Base-by-base conservation (phyloP, 2,797 vertebrate genomes). In the Gallinago solitaria region DNA sequence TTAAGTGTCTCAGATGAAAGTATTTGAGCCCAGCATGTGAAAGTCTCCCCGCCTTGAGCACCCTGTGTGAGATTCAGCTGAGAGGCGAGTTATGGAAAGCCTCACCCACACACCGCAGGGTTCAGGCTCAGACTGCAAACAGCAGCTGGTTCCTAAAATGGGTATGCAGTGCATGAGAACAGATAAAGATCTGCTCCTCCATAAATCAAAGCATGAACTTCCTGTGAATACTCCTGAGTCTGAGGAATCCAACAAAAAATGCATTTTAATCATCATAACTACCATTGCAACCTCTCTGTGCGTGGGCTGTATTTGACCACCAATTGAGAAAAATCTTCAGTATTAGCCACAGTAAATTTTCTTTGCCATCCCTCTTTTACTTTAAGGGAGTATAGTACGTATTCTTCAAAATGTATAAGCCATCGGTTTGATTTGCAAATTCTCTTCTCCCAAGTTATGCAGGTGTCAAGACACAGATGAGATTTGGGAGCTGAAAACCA, bases 91-190 rank as follows among this genome's bases (percentile, higher is more conserved):
- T n/a, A 50, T 32, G 27, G 87, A 77, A 91, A 67, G 5, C 9
- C 25, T 71, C n/a, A 71, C 53, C 41, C 33, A 74, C 6, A 5
- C 15, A n/a, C 43, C 0, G 0, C 1, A 5, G 27, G 33, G 37
- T 60, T 82, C 30, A 54, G 39, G 50, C 24, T 63, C 50, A 28
- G 27, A 24, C 8, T 63, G 53, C 45, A 51, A 21, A 56, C 11
- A 28, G 54, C 50, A 87, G 53, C 60, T 56, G 2, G 0, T 64
- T 84, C 28, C 79, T 70, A 51, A 91, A 57, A 51, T 3, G 12
- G 65, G 18, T n/a, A 61, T 4, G 21, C 16, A 70, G 51, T 41
- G 41, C 69, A 27, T 7, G 12, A 81, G 53, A 70, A 81, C 54
- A 93, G 51, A 43, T n/a, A 37, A 68, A 53, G 37, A 59, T 51